Conservation (phyloP, 1,140 invertebrate species). For the Littorina saxatilis region DNA sequence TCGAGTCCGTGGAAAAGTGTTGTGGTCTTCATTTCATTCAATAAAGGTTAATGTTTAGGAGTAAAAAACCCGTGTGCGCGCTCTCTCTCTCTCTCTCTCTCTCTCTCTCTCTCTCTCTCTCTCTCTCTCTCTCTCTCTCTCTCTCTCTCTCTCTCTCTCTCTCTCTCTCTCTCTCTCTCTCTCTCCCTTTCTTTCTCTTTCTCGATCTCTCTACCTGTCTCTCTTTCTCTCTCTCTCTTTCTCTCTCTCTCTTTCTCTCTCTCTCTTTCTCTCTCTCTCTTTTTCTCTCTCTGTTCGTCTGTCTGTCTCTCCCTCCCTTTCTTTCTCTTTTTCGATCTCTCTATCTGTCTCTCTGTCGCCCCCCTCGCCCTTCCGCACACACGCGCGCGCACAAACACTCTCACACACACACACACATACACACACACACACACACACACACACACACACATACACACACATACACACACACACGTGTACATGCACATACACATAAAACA, state of each 20-base stretch:
- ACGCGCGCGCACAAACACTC: neutral
- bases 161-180: constrained; percentile 5
- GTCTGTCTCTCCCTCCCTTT: too few relatives aligned
- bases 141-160: neutral
- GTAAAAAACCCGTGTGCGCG: too few relatives aligned
- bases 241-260: constrained; percentile 16
- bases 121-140: neutral
- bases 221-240: neutral
- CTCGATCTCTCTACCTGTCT: too few relatives aligned
- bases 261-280: constrained; percentile 18
- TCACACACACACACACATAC: neutral
- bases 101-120: neutral
- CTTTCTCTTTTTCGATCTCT: too few relatives aligned
- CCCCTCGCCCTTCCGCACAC: too few relatives aligned
- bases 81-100: too few relatives aligned
- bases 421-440: neutral
- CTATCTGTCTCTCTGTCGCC: too few relatives aligned
- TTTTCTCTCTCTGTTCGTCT: too few relatives aligned
- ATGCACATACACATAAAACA: too few relatives aligned
- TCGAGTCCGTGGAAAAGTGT: too few relatives aligned
- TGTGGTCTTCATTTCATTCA: too few relatives aligned
- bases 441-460: constrained; percentile 21
- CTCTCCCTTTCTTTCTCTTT: constrained; percentile 2
- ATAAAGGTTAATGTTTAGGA: too few relatives aligned
- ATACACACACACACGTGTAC: constrained; percentile 6